Conservation (phyloP, 2,113 vertebrate species). For the Halcyon senegalensis region DNA sequence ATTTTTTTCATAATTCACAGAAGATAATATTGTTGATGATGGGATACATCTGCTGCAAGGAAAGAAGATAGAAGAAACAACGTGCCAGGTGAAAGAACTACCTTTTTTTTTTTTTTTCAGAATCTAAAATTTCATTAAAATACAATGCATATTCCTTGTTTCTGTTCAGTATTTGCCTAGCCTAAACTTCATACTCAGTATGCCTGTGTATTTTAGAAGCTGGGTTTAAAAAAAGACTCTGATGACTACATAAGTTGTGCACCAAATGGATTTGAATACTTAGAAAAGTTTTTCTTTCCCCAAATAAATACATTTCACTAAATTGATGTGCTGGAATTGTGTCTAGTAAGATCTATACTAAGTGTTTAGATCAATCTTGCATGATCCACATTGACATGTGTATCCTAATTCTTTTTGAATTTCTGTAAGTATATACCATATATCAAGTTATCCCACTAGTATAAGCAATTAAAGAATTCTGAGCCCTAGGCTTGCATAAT, state of each 20-base stretch:
- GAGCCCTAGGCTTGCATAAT: background rate
- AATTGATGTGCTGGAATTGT: background rate
- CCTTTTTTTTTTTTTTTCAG: background rate
- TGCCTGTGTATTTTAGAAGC: background rate
- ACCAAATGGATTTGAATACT: background rate
- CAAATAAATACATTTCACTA: background rate
- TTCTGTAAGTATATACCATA: background rate
- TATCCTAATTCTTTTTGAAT: background rate
- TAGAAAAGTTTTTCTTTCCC: background rate
- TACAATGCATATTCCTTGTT: background rate
- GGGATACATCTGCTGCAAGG: conserved; percentile 53
- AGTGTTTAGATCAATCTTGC: background rate
- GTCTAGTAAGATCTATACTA: background rate
- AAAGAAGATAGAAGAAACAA: conserved; percentile 63
- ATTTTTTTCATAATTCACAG: conserved; percentile 44
- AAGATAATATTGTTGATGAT: conserved; percentile 62
- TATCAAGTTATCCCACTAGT: background rate
- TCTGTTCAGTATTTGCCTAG: background rate
- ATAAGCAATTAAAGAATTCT: conserved; percentile 1
- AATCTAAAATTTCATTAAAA: background rate
- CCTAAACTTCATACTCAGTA: background rate
- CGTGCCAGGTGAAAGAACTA: conserved; percentile 68
- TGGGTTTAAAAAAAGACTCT: conserved; percentile 1
- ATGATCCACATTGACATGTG: background rate
- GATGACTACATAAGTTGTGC: background rate